phyloP scores from a whole-genome alignment of 2,888 invertebrate genomes.

The Spisula subtruncata region DNA sequence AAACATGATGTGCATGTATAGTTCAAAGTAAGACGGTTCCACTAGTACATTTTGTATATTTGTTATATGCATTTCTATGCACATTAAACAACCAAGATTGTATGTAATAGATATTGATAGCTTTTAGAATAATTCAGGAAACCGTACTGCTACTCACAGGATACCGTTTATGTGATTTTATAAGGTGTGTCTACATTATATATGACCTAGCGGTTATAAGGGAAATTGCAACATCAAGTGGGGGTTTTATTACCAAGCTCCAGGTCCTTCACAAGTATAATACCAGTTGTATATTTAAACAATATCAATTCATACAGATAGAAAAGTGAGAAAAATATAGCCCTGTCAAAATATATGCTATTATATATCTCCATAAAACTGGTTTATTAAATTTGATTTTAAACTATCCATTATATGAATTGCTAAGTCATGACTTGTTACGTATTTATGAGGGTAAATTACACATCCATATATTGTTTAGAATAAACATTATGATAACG shows the following conservation, averaged over 20 bases:
- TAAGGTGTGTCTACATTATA: background rate
- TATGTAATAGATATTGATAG: too few species aligned
- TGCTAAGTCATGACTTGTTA: slow-evolving; percentile 13
- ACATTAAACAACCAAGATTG: too few species aligned
- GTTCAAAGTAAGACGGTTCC: too few species aligned
- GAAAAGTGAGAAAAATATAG: slow-evolving; percentile 58
- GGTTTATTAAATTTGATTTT: slow-evolving; percentile 39
- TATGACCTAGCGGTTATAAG: slow-evolving; percentile 35
- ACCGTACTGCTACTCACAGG: background rate
- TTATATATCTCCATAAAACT: slow-evolving; percentile 38
- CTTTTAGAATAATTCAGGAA: background rate
- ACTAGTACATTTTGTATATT: too few species aligned
- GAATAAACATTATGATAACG: slow-evolving; percentile 43
- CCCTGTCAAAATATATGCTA: slow-evolving; percentile 47
- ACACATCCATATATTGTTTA: slow-evolving; percentile 27
- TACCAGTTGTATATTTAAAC: slow-evolving; percentile 12
- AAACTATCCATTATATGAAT: slow-evolving; percentile 15
- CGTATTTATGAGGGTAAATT: slow-evolving; percentile 24
- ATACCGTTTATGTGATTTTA: background rate
- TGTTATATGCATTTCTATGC: too few species aligned
- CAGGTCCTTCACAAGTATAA: slow-evolving; percentile 46
- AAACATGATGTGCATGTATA: too few species aligned
- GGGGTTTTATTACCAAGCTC: slow-evolving; percentile 42
- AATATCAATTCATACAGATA: slow-evolving; percentile 44
- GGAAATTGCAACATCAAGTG: slow-evolving; percentile 55